Evolutionary conservation across 1,140 invertebrate genomes (phyloP).

Genomic region (Dreissena rostriformis): DNA sequence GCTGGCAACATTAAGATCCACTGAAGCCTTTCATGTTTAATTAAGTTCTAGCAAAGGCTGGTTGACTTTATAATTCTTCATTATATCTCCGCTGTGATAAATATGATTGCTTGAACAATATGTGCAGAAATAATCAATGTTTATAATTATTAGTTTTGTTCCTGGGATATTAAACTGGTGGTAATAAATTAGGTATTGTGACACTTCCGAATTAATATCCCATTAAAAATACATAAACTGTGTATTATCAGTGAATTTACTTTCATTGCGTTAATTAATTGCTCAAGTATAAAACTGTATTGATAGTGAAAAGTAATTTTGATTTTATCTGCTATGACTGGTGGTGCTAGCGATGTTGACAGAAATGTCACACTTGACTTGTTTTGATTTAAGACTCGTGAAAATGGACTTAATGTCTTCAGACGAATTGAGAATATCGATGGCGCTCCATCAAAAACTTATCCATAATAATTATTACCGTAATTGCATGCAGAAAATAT

Average conservation of each 20-base stretch:
- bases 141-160: neutral
- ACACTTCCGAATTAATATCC: neutral
- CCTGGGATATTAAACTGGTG: neutral
- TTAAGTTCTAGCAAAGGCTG: neutral
- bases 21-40: neutral
- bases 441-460: slow-evolving; percentile 47
- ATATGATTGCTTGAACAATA: slow-evolving; percentile 9
- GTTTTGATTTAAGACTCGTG: no score
- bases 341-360: no score
- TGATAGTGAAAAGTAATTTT: neutral
- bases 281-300: neutral
- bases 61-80: neutral
- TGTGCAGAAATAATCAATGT: slow-evolving; percentile 2
- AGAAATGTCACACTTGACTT: no score
- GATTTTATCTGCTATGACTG: neutral
- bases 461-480: slow-evolving; percentile 54
- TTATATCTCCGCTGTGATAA: neutral
- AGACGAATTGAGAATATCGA: slow-evolving; percentile 50
- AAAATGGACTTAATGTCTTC: slow-evolving; percentile 21
- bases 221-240: slow-evolving; percentile 2
- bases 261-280: neutral
- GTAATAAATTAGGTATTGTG: no score
- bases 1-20: neutral
- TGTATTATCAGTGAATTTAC: slow-evolving; percentile 3
- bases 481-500: slow-evolving; percentile 55